Percentiles rank a stretch among this genome's conserved stretches.
phyloP scores from a whole-genome alignment of 37 sponge, comb jelly and placozoan genomes.

The Spongilla lacustris region DNA sequence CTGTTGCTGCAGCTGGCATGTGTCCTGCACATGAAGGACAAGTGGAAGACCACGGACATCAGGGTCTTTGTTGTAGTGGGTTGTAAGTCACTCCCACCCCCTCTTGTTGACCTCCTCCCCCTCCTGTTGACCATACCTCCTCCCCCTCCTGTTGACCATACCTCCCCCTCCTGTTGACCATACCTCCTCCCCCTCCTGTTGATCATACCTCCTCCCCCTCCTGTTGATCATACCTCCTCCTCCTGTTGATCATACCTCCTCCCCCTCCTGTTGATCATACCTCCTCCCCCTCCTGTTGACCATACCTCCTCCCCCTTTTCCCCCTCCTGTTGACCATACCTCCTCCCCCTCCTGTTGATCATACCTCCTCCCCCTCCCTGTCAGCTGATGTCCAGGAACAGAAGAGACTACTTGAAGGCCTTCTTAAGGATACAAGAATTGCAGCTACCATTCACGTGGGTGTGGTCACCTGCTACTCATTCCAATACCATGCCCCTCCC shows the following conservation, averaged over 20 bases:
- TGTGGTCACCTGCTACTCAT: no score
- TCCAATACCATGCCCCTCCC: no score
- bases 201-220: no score
- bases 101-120: no score
- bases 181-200: no score
- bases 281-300: not conserved
- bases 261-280: not conserved
- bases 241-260: not conserved
- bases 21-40: slow-evolving; percentile 91
- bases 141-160: not conserved
- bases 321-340: no score
- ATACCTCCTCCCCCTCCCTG: not conserved
- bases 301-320: no score
- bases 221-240: not conserved
- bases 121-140: not conserved
- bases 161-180: not conserved
- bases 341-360: not conserved
- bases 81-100: not conserved
- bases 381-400: not conserved
- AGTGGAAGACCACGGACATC: not conserved
- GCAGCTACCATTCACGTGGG: no score
- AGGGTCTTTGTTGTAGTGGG: not conserved
- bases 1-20: slow-evolving; percentile 91
- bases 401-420: not conserved
- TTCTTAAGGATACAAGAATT: not conserved